phyloP scores from a whole-genome alignment of 2,888 invertebrate species.

The Synergus itoensis region DNA sequence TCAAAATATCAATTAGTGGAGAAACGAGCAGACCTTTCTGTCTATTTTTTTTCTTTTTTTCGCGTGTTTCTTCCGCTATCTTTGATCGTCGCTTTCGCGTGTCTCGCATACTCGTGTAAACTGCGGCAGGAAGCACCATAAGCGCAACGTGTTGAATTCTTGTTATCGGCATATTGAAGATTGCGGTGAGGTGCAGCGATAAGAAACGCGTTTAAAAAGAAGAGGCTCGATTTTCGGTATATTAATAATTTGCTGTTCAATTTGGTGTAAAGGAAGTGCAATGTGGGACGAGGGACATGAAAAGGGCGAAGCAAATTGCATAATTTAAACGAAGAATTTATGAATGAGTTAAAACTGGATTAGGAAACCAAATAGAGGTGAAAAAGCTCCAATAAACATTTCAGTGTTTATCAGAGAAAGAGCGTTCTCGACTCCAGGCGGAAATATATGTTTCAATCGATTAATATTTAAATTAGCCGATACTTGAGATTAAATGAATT shows the following conservation, averaged over 20 bases:
- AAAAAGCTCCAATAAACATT: neutral
- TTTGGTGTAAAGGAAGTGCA: neutral
- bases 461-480: too few species aligned
- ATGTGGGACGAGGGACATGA: constrained; percentile 9
- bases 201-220: constrained; percentile 31
- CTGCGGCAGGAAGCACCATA: constrained; percentile 38
- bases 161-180: constrained; percentile 30
- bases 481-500: too few species aligned
- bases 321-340: neutral
- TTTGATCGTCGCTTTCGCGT: constrained; percentile 33
- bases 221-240: constrained; percentile 1
- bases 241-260: constrained; percentile 21
- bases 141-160: constrained; percentile 20
- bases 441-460: too few species aligned
- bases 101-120: constrained; percentile 34
- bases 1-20: constrained; percentile 43
- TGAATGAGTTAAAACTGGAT: neutral
- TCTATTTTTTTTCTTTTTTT: constrained; percentile 35
- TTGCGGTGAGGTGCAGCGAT: constrained; percentile 5
- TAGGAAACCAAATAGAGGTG: neutral
- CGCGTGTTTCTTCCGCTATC: constrained; percentile 32
- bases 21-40: constrained; percentile 39
- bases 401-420: neutral
- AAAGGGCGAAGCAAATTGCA: constrained; percentile 19
- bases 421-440: too few species aligned